Evolutionary conservation across 2,113 vertebrate species (phyloP), one percentile per base, ranked within the genome.

Genomic region (Chauna torquata): DNA sequence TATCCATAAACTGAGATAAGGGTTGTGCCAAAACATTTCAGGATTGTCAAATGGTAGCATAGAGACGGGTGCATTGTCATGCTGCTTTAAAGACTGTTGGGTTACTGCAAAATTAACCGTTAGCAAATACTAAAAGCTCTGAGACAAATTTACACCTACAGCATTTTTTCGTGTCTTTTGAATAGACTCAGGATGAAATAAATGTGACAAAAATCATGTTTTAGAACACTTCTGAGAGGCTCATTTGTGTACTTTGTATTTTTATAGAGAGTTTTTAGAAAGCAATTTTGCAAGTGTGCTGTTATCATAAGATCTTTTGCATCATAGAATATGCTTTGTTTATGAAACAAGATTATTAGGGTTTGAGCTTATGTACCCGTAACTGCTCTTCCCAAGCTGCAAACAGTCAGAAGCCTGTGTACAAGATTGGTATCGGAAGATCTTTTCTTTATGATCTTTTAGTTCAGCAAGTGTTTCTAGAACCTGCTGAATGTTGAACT

Each of bases 1-100:
- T 57, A 61, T 57, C 74, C 87, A 85, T 95, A 96, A 96, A 91
- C 42, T 92, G 77, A 94, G 75, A 66, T 88, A 84, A 95, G 28
- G 16, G 13, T 77, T 86, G 45, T 95, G 80, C 94, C 82, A 90
- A 92, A 96, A 82, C 28, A 55, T 78, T 94, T 83, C 90, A 90
- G 50, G 50, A 77, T 96, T 95, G 69, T 85, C 61, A 71, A 86
- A 75, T 36, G 77, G 59, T 66, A 58, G 42, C 55, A 32, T 1
- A 81, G 78, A 81, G 57, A 49, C 57, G n/a, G 14, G 4, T 58
- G 27, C 36, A 19, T 94, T 78, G 65, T 90, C 19, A 15, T 27
- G 28, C 28, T 75, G 11, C 34, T n/a, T 83, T 87, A 40, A 54
- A 62, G 49, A 36, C 55, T 69, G 61, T 70, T 92, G n/a, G 15